These are phyloP conservation scores for Ahaetulla prasina DNA, from an alignment of 2,113 vertebrate species.

Conservation along the genomic window DNA sequence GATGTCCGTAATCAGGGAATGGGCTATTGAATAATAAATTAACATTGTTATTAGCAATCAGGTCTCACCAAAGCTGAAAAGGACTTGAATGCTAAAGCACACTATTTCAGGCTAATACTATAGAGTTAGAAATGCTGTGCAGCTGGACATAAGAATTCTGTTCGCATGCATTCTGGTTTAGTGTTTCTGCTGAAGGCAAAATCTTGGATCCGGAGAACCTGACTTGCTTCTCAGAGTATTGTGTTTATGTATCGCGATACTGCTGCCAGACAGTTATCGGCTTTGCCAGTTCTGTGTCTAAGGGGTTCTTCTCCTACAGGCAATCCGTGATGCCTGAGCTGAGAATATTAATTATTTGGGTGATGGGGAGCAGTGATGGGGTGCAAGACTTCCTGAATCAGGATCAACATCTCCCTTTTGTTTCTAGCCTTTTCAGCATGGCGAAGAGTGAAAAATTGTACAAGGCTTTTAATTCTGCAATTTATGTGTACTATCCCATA, in stretches of 20 bases:
- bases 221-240: neutral
- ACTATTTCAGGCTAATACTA: neutral
- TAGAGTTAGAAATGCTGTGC: neutral
- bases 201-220: neutral
- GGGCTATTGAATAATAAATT: neutral
- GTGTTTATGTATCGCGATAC: neutral
- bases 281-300: neutral
- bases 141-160: neutral
- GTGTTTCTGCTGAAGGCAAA: neutral
- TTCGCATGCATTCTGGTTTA: neutral
- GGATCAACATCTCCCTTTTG: neutral
- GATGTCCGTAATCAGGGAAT: neutral
- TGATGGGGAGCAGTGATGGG: neutral
- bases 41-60: neutral
- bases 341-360: constrained; percentile 2
- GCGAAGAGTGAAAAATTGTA: neutral
- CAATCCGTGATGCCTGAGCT: neutral
- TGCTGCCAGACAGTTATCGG: neutral
- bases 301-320: neutral
- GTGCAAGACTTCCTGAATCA: neutral
- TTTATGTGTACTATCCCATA: neutral
- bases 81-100: neutral
- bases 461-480: neutral
- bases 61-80: neutral
- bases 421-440: neutral